Base-by-base conservation (phyloP, 2,113 vertebrate genomes). In the Syngnathus typhle region DNA sequence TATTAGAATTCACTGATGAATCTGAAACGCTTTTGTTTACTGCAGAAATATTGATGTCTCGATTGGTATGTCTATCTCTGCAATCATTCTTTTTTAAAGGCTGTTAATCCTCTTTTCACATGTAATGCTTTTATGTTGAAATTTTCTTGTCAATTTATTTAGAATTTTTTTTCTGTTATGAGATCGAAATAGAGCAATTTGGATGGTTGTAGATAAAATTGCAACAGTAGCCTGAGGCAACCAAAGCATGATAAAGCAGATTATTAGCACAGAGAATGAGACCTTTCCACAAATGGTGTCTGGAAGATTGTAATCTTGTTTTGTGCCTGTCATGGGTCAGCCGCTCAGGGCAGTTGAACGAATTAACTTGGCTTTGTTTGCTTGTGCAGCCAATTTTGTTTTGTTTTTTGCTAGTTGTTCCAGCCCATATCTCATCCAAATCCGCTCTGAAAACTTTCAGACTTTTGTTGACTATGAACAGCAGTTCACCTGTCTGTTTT, bases 271-370 rank as follows among this genome's bases (percentile, higher is more conserved):
- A 32, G 27, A 32, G 67, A 64, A 85, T 83, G 69, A 82, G 70
- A 82, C 76, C 83, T 85, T 83, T 78, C 78, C 79, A 82, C 70
- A 76, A 84, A 88, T 88, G 80, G 72, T 86, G 88, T 87, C 68
- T 70, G 71, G 77, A 85, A 46, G 86, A 88, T 87, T 83, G 79
- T 85, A 84, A 89, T 88, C 83, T 79, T 84, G 81, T 89, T 88
- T 79, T 85, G 74, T 8, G 60, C 58, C 79, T 82, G 76, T 86
- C 80, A 27, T 59, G 68, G 77, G 80, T 83, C 83, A 81, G 63
- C 74, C 1, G 79, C 84, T 84, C 60, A 43, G 64, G 84, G 88
- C 78, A 3, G 74, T 73, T 71, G 72, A 71, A 70, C 71, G 70
- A 81, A 86, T 87, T 77, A 85, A 75, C 73, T 77, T 70, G 78